Conservation (phyloP, 2,797 vertebrate genomes). For the Rhincodon typus region DNA sequence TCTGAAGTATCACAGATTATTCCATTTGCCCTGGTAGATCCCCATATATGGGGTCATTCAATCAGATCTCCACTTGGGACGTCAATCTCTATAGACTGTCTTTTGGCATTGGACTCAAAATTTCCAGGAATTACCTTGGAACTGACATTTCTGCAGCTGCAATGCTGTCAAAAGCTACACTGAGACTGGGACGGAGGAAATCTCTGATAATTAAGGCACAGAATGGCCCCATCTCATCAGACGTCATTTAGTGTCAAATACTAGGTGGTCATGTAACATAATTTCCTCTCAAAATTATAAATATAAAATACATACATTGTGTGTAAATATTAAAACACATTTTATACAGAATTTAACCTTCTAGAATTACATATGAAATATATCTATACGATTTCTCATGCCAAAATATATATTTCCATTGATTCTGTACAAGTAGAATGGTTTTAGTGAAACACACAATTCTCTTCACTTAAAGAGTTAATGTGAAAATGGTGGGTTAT, state of each 20-base stretch:
- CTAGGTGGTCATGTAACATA: neutral
- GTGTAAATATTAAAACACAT: neutral
- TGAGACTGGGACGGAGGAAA: no score
- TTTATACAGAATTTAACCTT: neutral
- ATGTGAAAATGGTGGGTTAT: neutral
- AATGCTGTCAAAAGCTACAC: neutral
- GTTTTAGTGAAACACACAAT: neutral
- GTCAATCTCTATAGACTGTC: neutral
- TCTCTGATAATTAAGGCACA: no score
- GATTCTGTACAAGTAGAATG: neutral
- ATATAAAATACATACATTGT: conserved; percentile 15
- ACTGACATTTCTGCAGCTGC: neutral
- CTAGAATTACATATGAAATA: neutral
- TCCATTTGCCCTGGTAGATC: neutral
- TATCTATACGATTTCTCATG: neutral
- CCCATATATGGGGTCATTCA: neutral
- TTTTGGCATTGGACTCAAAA: neutral
- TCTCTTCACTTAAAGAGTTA: neutral
- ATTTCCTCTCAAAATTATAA: neutral
- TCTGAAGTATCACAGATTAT: neutral
- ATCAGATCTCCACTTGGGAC: neutral
- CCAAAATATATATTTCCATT: neutral
- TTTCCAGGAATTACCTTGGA: neutral
- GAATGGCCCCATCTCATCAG: neutral
- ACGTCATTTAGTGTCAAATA: neutral